Base-by-base conservation (phyloP, 64 coral and sea anemone genomes). In the Catalaphyllia jardinei region DNA sequence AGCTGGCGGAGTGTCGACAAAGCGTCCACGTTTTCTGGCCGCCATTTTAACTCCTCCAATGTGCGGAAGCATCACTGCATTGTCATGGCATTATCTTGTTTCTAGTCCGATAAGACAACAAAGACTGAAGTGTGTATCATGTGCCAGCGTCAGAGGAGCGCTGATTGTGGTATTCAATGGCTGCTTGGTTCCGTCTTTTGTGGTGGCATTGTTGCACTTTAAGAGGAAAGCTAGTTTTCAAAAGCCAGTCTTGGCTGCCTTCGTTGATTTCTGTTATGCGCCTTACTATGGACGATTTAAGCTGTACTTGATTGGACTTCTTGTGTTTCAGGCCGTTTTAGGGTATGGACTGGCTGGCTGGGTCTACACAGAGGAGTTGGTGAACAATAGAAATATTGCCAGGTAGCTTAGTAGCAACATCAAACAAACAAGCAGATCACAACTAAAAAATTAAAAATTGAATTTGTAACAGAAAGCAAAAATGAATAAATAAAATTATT, bases 331-430 rank as follows among this genome's bases (percentile, higher is more conserved):
- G 73, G 94, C 91, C 12, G 25, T 73, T 29, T 52, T 96, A 83
- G 94, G 90, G 19, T 90, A 89, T 67, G 94, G 82, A 33, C 73
- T 96, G 30, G 94, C 91, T 60, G 89, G 75, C 61, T 89, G 91
- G 52, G 74, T 87, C 20, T 87, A 87, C 24, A 75, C 20, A 11
- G 85, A 74, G 22, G 85, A 87, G n/a, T 87, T 87, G 17, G 74
- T 75, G 16, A 33, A 87, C 18, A 87, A 1, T 29, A 57, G n/a
- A 31, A 87, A 31, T 17, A 39, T 46, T 6, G 5, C 3, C 6
- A 6, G 42, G 33, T 35, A 35, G 3, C 42, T 46, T 4, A 46
- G 42, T 46, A 46, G 42, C 42, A 46, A 46, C 4, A 46, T 46
- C 42, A 8, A 6, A 46, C 42, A 46, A 46, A 46, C 42, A 7